phyloP scores from a whole-genome alignment of 2,888 invertebrate genomes.

The Drosophila setosimentum region DNA sequence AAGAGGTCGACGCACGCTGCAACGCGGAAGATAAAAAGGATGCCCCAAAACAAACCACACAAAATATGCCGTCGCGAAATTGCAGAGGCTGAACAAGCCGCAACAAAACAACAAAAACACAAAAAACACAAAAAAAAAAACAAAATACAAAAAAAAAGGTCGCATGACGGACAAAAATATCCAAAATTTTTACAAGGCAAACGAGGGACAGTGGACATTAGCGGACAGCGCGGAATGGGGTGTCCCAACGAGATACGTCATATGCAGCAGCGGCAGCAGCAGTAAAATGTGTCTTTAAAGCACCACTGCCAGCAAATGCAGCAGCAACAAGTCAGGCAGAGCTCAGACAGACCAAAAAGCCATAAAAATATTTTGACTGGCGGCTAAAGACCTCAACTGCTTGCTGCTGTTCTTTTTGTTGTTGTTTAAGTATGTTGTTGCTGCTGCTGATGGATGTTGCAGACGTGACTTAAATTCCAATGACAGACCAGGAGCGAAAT shows the following conservation, averaged over 20 bases:
- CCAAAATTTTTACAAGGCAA: constrained; percentile 66
- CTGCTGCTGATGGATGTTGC: constrained; percentile 41
- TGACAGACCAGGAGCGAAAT: constrained; percentile 54
- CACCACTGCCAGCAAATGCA: constrained; percentile 37
- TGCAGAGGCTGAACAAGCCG: constrained; percentile 58
- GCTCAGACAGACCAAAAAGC: constrained; percentile 51
- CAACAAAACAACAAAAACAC: constrained; percentile 13
- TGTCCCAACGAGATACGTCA: constrained; percentile 65
- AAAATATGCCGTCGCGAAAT: constrained; percentile 69
- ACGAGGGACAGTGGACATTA: constrained; percentile 36
- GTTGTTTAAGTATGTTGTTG: constrained; percentile 27
- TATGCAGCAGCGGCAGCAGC: constrained; percentile 56
- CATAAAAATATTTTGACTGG: constrained; percentile 69
- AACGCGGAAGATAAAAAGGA: constrained; percentile 81
- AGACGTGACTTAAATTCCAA: constrained; percentile 75
- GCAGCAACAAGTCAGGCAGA: constrained; percentile 72
- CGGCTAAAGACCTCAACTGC: constrained; percentile 50
- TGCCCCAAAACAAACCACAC: constrained; percentile 63
- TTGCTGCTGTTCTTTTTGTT: constrained; percentile 28
- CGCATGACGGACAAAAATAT: constrained; percentile 68
- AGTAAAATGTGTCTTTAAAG: constrained; percentile 73
- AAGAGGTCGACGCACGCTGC: constrained; percentile 67
- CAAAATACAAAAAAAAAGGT: constrained; percentile 30
- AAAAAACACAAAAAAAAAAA: constrained; percentile 10
- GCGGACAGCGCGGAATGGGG: constrained; percentile 12